Base-by-base conservation (phyloP, 2,888 invertebrate genomes). In the Drosophila ezoana region DNA sequence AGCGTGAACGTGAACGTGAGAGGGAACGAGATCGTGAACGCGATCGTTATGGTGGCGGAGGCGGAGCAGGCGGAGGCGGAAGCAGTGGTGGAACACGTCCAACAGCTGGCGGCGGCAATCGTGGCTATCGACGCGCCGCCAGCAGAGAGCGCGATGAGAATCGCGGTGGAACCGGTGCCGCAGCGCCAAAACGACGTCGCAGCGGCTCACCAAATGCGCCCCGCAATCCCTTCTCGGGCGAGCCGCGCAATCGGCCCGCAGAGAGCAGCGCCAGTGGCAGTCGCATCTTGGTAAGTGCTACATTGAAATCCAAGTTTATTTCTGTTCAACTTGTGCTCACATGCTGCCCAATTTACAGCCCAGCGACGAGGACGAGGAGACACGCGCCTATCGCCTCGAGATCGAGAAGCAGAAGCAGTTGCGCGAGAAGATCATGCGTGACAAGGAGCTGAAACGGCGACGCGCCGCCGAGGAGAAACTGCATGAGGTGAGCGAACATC, bases 321-420 rank as follows among this genome's bases (percentile, higher is more conserved):
- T 8, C 28, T 8, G 8, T 28, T 2, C 28, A 2, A 8, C 28
- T 28, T 8, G 28, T 2, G 8, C 28, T 28, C 28, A 28, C 28
- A 28, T 8, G 2, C 2, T 28, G 0, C 2, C 8, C 2, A 28
- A 28, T 28, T 28, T 2, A 28, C 67, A 91, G 89, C 90, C 90
- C 37, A 87, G 79, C 78, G 93, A 93, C 53, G 93, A 93, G 80
- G 93, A 93, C 76, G 93, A 93, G 76, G 93, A 93, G 73, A 93
- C 93, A 16, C 91, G 91, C 61, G 91, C 90, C 44, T 93, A 93
- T 78, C 90, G 93, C 54, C 76, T 91, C 62, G 91, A 93, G 90
- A 93, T 93, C 20, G 93, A 93, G 79, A 93, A 93, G 60, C 93
- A 93, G 78, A 93, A 93, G 72, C 90, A 90, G 58, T 71, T 92